Base-by-base conservation (phyloP, 2,888 invertebrate genomes). In the Heliconius ethilla region DNA sequence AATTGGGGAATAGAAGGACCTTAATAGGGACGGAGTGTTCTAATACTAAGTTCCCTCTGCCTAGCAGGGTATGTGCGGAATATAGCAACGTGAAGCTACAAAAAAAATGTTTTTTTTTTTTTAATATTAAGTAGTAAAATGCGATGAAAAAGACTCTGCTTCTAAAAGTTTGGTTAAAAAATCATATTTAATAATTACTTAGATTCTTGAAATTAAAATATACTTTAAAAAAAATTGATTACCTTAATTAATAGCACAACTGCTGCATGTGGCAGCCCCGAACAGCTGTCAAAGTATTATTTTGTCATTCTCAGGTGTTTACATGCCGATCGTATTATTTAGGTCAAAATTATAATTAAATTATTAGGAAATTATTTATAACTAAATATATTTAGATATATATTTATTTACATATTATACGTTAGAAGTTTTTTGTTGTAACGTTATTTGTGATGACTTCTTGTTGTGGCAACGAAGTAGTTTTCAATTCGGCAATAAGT, bases 391-490 rank as follows among this genome's bases (percentile, higher is more conserved):
- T 75, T 84, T 83, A 83, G 33, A 81, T 40, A 82, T 70, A 65
- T 51, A 74, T 13, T 79, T 82, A 81, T 82, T 79, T 75, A 78
- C 79, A 65, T 82, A 77, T 75, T 83, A 80, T 82, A 83, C 76
- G 81, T 82, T 73, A 76, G 77, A 80, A 80, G 63, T 79, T 79
- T 62, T 72, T 81, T 83, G 79, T 85, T 82, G 81, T 82, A 81
- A 78, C 81, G 79, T 82, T 82, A 83, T 84, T 87, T 90, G 94
- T 93, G 85, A 94, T 94, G 94, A 92, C 88, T 92, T 91, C 91
- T 88, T 94, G 94, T 89, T 94, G 94, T 82, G 91, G 93, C 81
- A 91, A 92, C 85, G 94, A 94, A 83, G 86, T 91, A 80, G 82
- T 94, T 83, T 88, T 89, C 83, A 91, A 89, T 89, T 90, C 94